These are phyloP conservation scores for Masticophis lateralis DNA, from an alignment of 2,797 vertebrate genomes.

Conservation along the genomic window DNA sequence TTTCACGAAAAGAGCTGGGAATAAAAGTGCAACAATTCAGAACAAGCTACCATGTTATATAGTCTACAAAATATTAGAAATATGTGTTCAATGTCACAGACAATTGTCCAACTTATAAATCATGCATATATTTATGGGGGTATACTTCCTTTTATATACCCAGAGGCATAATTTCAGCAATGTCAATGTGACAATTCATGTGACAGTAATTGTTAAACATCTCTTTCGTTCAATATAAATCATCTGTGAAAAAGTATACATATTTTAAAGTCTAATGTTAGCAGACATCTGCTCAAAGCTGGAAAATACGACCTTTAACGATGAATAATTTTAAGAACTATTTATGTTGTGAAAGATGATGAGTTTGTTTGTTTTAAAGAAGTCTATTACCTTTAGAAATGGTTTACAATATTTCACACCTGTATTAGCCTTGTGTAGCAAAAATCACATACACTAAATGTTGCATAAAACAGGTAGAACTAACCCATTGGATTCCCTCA, in stretches of 20 bases:
- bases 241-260: neutral
- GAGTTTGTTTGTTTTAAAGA: neutral
- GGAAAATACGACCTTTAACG: neutral
- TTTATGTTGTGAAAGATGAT: neutral
- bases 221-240: neutral
- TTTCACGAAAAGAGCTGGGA: neutral
- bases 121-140: neutral
- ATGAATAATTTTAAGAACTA: neutral
- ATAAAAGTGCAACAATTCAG: neutral
- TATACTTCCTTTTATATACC: neutral
- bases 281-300: neutral
- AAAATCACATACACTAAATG: neutral
- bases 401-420: neutral
- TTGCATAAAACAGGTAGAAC: neutral
- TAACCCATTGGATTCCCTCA: neutral
- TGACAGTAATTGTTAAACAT: neutral
- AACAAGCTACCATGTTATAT: neutral
- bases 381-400: neutral
- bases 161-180: neutral
- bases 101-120: neutral
- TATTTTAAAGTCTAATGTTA: neutral
- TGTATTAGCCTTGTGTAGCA: neutral
- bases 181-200: conserved; percentile 1
- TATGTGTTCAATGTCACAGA: neutral
- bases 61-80: neutral